These are phyloP conservation scores for Cheilosia scutellata DNA, from an alignment of 2,888 invertebrate species.

Conservation along the genomic window DNA sequence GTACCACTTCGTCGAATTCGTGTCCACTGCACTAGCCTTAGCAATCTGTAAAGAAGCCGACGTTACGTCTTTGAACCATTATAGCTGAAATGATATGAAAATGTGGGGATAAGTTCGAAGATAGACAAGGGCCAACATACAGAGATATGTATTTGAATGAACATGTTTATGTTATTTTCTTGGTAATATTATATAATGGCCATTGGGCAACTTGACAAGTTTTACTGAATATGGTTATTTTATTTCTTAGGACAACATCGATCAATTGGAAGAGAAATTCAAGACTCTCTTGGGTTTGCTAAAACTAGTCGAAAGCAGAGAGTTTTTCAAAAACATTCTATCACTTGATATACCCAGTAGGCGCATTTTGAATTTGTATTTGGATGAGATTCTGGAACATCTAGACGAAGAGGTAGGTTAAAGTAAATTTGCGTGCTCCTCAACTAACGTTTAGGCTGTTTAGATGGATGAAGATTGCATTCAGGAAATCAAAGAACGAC, in stretches of 20 bases:
- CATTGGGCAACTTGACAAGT: too few species aligned
- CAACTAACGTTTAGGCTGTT: neutral
- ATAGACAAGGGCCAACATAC: too few species aligned
- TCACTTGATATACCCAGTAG: slow-evolving; percentile 81
- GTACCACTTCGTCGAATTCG: too few species aligned
- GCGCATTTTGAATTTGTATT: slow-evolving; percentile 79
- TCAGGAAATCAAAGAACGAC: slow-evolving; percentile 82
- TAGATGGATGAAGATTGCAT: slow-evolving; percentile 80
- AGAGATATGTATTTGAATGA: too few species aligned
- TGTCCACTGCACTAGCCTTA: too few species aligned
- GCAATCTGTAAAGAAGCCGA: too few species aligned
- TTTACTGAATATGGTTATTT: neutral
- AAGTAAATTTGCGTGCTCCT: neutral
- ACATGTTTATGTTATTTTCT: too few species aligned
- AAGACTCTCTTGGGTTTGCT: slow-evolving; percentile 78
- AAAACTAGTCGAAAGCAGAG: slow-evolving; percentile 80
- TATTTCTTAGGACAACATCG: slow-evolving; percentile 72
- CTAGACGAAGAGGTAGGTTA: slow-evolving; percentile 80
- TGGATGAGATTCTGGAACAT: slow-evolving; percentile 80
- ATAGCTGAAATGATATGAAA: too few species aligned
- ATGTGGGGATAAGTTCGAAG: too few species aligned
- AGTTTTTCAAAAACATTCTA: slow-evolving; percentile 81
- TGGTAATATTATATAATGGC: too few species aligned
- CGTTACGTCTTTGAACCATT: too few species aligned
- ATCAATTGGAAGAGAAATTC: slow-evolving; percentile 78